Conservation (phyloP, 2,113 vertebrate genomes). For the Neolamprologus sp. region DNA sequence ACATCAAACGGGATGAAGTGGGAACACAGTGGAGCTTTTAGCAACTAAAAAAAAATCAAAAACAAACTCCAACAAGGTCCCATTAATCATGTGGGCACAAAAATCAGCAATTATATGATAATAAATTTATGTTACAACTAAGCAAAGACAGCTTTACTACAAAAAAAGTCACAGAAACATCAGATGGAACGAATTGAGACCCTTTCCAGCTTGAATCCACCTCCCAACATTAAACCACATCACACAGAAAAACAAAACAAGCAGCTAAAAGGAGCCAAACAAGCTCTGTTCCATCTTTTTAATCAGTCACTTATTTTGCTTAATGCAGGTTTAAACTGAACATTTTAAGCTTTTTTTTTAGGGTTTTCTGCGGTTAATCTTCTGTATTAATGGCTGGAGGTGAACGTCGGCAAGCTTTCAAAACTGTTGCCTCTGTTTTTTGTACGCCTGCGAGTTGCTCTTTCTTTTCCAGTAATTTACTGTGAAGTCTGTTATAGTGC, state of each 20-base stretch:
- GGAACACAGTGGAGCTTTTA: background rate
- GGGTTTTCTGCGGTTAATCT: accelerated
- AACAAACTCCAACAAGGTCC: background rate
- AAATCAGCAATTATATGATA: background rate
- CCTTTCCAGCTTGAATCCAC: background rate
- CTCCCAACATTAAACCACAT: background rate
- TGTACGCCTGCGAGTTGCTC: background rate
- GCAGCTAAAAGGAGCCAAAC: background rate
- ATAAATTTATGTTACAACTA: background rate
- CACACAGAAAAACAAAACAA: background rate
- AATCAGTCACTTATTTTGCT: background rate
- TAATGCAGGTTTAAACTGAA: background rate
- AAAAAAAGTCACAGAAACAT: background rate
- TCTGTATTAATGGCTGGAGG: background rate
- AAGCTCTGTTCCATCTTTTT: background rate
- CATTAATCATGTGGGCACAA: background rate
- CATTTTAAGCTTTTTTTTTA: background rate
- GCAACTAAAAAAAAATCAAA: background rate
- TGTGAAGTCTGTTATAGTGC: background rate
- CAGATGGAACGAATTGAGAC: accelerated
- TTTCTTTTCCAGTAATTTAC: background rate
- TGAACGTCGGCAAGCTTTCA: background rate
- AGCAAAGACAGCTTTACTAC: background rate
- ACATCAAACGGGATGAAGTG: accelerated
- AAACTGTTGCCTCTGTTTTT: conserved; percentile 1